Evolutionary conservation across 2,797 vertebrate species (phyloP).

Genomic region (Darevskia nairensis): DNA sequence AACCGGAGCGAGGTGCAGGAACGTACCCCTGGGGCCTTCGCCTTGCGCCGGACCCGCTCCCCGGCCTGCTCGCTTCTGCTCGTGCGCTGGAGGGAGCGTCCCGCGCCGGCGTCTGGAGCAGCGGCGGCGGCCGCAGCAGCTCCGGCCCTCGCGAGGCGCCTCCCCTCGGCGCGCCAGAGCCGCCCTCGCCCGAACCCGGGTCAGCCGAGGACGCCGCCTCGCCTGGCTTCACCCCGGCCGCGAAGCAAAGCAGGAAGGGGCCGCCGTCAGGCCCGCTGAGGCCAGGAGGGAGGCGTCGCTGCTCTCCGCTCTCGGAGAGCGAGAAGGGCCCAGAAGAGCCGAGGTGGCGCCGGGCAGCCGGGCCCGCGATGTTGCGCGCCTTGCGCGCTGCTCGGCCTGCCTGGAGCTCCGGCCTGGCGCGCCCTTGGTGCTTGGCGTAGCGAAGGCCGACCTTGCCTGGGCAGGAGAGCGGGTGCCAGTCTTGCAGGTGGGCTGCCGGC

Average conservation of each 20-base stretch:
- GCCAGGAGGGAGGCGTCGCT: too few species aligned
- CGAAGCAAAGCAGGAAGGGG: too few species aligned
- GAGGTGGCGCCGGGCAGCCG: too few species aligned
- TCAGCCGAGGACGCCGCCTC: constrained; percentile 34
- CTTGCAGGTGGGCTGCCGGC: too few species aligned
- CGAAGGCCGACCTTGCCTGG: too few species aligned
- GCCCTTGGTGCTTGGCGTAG: background rate
- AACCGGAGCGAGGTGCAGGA: background rate
- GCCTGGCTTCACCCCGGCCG: background rate
- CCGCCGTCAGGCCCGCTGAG: too few species aligned
- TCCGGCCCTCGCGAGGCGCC: background rate
- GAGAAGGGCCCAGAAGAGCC: too few species aligned
- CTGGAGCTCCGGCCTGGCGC: background rate
- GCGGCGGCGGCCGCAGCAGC: background rate
- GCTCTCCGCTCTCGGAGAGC: too few species aligned
- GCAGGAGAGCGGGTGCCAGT: too few species aligned
- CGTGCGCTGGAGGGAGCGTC: background rate
- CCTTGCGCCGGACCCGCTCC: background rate
- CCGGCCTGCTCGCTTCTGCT: background rate
- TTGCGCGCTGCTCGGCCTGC: background rate
- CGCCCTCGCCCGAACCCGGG: constrained; percentile 7
- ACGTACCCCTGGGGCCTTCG: background rate
- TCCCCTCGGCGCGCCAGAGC: background rate
- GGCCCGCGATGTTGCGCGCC: too few species aligned
- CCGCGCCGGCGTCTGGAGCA: background rate